These are phyloP conservation scores for Gallinago nigripennis DNA, from an alignment of 2,797 vertebrate genomes.

Conservation along the genomic window DNA sequence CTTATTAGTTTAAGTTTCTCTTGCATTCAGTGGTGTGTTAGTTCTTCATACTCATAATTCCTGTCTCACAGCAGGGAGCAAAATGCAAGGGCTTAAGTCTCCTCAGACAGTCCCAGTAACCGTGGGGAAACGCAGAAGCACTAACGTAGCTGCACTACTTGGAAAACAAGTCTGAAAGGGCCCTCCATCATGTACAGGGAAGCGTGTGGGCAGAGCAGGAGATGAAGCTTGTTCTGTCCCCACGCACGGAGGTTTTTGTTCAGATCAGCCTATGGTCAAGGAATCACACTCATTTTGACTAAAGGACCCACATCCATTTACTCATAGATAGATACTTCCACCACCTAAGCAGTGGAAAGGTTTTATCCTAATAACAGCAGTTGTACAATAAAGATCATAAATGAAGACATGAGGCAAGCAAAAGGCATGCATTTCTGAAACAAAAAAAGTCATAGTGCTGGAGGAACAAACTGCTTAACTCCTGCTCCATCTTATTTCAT, in stretches of 20 bases:
- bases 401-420: not conserved
- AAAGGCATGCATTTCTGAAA: not conserved
- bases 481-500: not conserved
- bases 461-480: not conserved
- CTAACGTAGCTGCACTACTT: not conserved
- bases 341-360: not conserved
- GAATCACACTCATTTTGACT: not conserved
- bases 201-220: not conserved
- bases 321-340: not conserved
- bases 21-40: not conserved
- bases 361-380: not conserved
- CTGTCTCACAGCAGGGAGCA: not conserved
- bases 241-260: not conserved
- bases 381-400: not conserved
- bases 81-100: not conserved
- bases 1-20: not conserved
- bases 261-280: not conserved
- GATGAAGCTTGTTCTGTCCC: not conserved
- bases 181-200: not conserved
- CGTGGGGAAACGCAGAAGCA: not conserved
- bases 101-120: not conserved
- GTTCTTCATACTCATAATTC: not conserved
- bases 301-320: not conserved
- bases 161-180: not conserved
- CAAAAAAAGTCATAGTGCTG: not conserved